These are phyloP conservation scores for Sinocyclocheilus rhinocerous DNA, from an alignment of 2,113 vertebrate species.

Conservation along the genomic window DNA sequence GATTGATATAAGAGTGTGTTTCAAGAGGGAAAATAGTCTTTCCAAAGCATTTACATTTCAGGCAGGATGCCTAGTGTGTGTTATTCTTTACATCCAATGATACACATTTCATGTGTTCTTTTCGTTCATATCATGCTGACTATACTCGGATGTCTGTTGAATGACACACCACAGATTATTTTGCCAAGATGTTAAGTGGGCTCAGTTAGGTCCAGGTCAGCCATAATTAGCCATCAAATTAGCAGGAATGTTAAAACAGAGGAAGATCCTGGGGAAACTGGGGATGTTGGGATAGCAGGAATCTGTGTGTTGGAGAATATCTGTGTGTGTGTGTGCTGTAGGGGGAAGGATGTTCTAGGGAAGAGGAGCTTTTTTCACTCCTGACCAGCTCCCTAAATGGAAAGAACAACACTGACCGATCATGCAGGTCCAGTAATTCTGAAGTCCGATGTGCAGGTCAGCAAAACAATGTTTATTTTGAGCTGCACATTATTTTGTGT, in stretches of 20 bases:
- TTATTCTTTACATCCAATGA: constrained; percentile 26
- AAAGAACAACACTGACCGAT: constrained; percentile 69
- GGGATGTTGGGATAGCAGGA: constrained; percentile 58
- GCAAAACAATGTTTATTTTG: constrained; percentile 16
- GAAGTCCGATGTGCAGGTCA: constrained; percentile 61
- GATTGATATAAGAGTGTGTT: not conserved
- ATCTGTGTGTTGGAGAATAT: constrained; percentile 57
- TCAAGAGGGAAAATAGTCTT: constrained; percentile 36
- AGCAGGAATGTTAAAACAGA: constrained; percentile 69
- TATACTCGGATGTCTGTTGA: constrained; percentile 31
- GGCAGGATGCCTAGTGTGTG: constrained; percentile 15
- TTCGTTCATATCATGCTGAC: constrained; percentile 11
- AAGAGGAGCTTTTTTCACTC: constrained; percentile 72
- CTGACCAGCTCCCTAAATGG: constrained; percentile 63
- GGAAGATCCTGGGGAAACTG: constrained; percentile 74
- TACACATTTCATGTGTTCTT: constrained; percentile 19
- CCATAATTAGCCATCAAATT: constrained; percentile 63
- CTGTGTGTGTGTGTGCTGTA: constrained; percentile 33
- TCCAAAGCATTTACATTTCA: constrained; percentile 41
- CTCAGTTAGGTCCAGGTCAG: constrained; percentile 42
- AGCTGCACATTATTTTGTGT: not conserved
- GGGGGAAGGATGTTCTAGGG: constrained; percentile 63
- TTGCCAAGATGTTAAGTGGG: constrained; percentile 6
- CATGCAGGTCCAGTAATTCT: constrained; percentile 58
- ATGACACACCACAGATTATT: constrained; percentile 38